Evolutionary conservation across 2,888 invertebrate species (phyloP), one percentile per base, ranked within the genome.

Genomic region (Lepetodrilus schrolli): DNA sequence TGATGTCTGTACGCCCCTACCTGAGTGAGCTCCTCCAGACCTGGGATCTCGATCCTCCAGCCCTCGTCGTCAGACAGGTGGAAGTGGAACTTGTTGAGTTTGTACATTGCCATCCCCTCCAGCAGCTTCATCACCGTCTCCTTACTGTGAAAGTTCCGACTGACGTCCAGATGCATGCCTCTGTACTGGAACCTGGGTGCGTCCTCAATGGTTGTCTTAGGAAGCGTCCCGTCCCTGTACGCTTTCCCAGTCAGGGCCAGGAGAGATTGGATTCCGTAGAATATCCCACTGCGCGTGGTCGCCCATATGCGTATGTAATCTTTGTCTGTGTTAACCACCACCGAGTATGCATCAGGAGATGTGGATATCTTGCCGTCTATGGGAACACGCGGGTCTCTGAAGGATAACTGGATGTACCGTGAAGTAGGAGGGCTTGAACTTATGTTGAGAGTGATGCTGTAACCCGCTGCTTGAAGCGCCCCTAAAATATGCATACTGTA

Each of bases 1-100:
- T 38, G 13, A 38, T 38, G 38, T 5, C 7, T 13, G 5, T 13
- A 10, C 26, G 7, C 5, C 66, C 66, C 58, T 70, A 89, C 89
- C 83, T 84, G 73, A 1, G 88, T 88, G 2, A 90, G 80, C 73
- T 90, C 89, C 4, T 84, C 83, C 13, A 90, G 74, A 1, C 83
- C 88, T 1, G 87, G 86, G 4, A 90, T 89, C 71, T 90, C 87
- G 4, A 90, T 72, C 30, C 90, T 78, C 90, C 90, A 90, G 0
- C 88, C 90, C 70, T 90, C 88, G 66, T 90, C 90, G 73, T 90
- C 90, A 0, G 87, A 78, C 66, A 90, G 80, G 75, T 90, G 90
- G 3, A 90, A 79, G 70, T 90, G 90, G 0, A 90, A 79, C 49
- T 81, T 84, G 80, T 90, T 90, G 71, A 90, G 48, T 76, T 90